A percentile compares a stretch with the other conserved stretches of the same genome.
These are phyloP conservation scores for Clostera curtula DNA, from an alignment of 2,888 invertebrate species.

Conservation along the genomic window DNA sequence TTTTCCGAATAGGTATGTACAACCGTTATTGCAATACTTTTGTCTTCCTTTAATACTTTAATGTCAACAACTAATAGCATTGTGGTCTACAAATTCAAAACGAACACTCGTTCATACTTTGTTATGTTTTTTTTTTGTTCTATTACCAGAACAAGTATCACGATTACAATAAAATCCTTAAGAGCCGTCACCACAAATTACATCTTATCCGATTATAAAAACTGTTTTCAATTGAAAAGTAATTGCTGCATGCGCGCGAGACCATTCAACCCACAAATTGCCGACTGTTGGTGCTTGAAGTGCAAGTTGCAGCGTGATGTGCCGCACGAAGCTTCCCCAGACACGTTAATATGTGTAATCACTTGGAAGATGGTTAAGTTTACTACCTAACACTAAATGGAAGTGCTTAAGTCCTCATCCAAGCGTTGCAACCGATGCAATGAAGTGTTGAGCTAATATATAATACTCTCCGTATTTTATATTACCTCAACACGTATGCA, in stretches of 20 bases:
- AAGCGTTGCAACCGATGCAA: slow-evolving; percentile 7
- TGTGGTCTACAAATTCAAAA: too few relatives aligned
- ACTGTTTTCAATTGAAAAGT: slow-evolving; percentile 38
- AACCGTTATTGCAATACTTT: too few relatives aligned
- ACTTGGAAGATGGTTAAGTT: slow-evolving; percentile 29
- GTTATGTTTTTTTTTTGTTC: too few relatives aligned
- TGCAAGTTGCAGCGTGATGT: slow-evolving; percentile 30
- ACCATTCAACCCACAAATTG: slow-evolving; percentile 38
- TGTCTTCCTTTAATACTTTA: too few relatives aligned
- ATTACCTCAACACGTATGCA: too few relatives aligned
- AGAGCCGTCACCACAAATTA: slow-evolving; percentile 7
- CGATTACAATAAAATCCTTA: too few relatives aligned
- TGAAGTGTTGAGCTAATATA: too few relatives aligned
- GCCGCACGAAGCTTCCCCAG: slow-evolving; percentile 38
- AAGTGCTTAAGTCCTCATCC: slow-evolving; percentile 14
- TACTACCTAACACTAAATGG: slow-evolving; percentile 11
- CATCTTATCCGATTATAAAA: slow-evolving; percentile 10
- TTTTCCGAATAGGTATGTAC: too few relatives aligned
- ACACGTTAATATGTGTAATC: slow-evolving; percentile 52
- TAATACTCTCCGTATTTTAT: too few relatives aligned
- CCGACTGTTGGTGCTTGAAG: slow-evolving; percentile 28
- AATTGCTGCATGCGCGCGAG: slow-evolving; percentile 34
- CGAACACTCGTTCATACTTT: too few relatives aligned
- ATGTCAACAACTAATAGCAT: too few relatives aligned
- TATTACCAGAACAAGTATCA: too few relatives aligned